Evolutionary conservation across 2,888 invertebrate genomes (phyloP).

Genomic region (Cosmia trapezina): DNA sequence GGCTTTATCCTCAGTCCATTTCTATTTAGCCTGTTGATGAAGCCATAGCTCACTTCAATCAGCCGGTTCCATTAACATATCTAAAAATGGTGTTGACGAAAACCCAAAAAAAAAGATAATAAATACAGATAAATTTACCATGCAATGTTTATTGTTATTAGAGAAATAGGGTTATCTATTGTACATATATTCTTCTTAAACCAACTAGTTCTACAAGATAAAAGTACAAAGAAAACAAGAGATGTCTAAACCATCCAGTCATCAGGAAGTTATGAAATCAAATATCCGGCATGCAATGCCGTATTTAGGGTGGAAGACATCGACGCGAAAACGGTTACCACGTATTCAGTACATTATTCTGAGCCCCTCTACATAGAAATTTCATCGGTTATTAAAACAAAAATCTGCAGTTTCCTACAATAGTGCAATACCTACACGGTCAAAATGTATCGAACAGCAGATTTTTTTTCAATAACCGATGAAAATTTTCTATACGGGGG

Average conservation of each 20-base stretch:
- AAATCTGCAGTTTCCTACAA: no score
- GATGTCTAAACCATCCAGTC: background rate
- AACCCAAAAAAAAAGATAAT: background rate
- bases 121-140: background rate
- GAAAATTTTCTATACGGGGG: no score
- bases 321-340: no score
- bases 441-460: no score
- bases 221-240: background rate
- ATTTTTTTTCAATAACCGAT: no score
- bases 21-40: background rate
- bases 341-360: no score
- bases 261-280: constrained; percentile 12
- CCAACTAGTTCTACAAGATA: background rate
- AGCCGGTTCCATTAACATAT: background rate
- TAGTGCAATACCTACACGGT: no score
- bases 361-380: no score
- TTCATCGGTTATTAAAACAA: no score
- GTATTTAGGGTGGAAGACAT: no score
- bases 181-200: background rate
- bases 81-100: background rate
- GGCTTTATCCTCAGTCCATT: background rate
- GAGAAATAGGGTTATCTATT: background rate
- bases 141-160: background rate
- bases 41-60: background rate
- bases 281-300: background rate